Evolutionary conservation across 2,113 vertebrate species (phyloP).

Genomic region (Mobula birostris): DNA sequence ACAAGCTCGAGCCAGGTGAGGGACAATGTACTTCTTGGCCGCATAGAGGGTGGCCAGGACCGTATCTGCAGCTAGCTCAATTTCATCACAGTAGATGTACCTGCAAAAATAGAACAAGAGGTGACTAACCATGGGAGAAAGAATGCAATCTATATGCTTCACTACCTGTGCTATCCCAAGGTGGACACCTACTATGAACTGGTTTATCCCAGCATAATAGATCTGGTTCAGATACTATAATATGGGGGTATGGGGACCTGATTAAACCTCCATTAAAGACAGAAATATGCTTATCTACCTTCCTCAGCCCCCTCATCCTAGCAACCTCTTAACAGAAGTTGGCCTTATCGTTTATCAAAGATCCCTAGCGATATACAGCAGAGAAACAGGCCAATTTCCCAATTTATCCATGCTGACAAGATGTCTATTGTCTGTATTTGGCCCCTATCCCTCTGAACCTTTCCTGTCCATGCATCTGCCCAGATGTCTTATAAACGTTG

Average conservation of each 20-base stretch:
- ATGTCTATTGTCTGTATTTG: no score
- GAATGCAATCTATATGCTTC: no score
- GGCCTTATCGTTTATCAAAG: no score
- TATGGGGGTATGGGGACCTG: not conserved
- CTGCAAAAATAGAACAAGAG: slow-evolving; percentile 54
- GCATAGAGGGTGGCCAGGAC: slow-evolving; percentile 92
- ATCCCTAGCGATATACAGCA: no score
- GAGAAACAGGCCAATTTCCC: not conserved
- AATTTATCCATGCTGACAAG: no score
- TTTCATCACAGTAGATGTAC: slow-evolving; percentile 96
- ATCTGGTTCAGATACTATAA: not conserved
- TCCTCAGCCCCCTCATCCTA: not conserved
- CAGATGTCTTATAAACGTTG: no score
- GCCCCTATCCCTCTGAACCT: no score
- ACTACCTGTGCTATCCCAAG: no score
- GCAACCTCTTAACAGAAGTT: no score
- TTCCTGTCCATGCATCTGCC: no score
- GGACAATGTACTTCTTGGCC: slow-evolving; percentile 97
- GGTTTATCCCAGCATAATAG: not conserved
- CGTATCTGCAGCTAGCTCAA: slow-evolving; percentile 89
- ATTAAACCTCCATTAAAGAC: not conserved
- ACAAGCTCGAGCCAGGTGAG: slow-evolving; percentile 89
- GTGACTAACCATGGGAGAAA: no score
- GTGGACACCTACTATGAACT: not conserved
- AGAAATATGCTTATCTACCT: not conserved